These are phyloP conservation scores for Chaetophractus vellerosus DNA, from an alignment of 2,797 vertebrate species.

Conservation along the genomic window DNA sequence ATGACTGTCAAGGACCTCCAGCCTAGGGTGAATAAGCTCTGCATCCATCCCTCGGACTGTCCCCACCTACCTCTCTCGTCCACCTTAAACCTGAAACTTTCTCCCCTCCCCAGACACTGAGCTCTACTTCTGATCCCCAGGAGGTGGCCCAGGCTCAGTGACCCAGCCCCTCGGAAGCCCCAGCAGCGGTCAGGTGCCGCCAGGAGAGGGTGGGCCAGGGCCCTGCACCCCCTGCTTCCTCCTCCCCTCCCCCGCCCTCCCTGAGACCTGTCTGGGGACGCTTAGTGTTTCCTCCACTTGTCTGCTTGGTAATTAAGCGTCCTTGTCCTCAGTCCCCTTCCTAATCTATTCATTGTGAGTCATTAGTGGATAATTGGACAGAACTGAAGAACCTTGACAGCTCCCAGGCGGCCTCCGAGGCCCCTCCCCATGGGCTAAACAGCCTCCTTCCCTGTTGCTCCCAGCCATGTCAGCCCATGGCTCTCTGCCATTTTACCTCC, in stretches of 20 bases:
- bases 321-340: conserved; percentile 78
- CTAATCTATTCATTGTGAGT: conserved; percentile 81
- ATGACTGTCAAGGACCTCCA: background rate
- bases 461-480: background rate
- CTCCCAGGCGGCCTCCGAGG: conserved; percentile 12
- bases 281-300: conserved; percentile 37
- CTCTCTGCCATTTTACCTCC: fast-evolving
- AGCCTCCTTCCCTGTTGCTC: background rate
- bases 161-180: background rate
- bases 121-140: background rate
- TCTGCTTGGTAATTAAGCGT: conserved; percentile 65
- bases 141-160: fast-evolving
- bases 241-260: fast-evolving
- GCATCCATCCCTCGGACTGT: fast-evolving
- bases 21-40: background rate
- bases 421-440: background rate
- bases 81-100: too few relatives aligned
- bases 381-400: conserved; percentile 72
- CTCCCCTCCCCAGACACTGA: background rate
- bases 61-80: background rate
- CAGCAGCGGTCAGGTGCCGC: background rate
- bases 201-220: background rate
- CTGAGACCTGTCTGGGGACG: background rate
- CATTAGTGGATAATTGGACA: conserved; percentile 80
- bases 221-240: background rate